Conservation (phyloP, 2,113 vertebrate species). For the Tautogolabrus adspersus region DNA sequence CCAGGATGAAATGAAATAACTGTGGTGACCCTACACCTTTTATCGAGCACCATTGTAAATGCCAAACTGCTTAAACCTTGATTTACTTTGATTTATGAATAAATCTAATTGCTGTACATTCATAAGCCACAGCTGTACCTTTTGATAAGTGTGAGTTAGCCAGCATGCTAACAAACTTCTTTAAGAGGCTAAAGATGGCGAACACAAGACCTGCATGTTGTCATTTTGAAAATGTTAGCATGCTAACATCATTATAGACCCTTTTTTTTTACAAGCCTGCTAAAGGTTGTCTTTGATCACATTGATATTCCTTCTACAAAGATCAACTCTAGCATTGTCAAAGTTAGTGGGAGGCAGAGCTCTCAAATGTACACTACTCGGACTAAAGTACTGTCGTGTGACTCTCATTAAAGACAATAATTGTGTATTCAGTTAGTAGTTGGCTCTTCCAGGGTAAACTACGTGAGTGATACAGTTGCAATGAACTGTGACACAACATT, state of each 20-base stretch:
- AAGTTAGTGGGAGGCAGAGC: too few relatives aligned
- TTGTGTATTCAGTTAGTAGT: conserved; percentile 11
- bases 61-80: too few relatives aligned
- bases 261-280: neutral
- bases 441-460: neutral
- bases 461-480: conserved; percentile 20
- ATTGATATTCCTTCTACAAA: neutral
- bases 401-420: conserved; percentile 17
- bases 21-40: too few relatives aligned
- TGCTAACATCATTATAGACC: neutral
- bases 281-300: neutral
- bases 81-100: too few relatives aligned
- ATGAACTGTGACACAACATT: conserved; percentile 38
- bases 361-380: conserved; percentile 5
- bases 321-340: too few relatives aligned
- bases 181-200: neutral
- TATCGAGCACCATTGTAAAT: too few relatives aligned
- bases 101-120: too few relatives aligned
- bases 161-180: neutral
- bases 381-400: neutral
- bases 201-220: neutral
- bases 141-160: neutral
- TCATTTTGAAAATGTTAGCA: too few relatives aligned
- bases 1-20: too few relatives aligned
- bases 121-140: too few relatives aligned